Percentiles rank a stretch among this genome's conserved stretches.
Evolutionary conservation across 2,113 vertebrate species (phyloP).

Genomic region (Calcarius ornatus): DNA sequence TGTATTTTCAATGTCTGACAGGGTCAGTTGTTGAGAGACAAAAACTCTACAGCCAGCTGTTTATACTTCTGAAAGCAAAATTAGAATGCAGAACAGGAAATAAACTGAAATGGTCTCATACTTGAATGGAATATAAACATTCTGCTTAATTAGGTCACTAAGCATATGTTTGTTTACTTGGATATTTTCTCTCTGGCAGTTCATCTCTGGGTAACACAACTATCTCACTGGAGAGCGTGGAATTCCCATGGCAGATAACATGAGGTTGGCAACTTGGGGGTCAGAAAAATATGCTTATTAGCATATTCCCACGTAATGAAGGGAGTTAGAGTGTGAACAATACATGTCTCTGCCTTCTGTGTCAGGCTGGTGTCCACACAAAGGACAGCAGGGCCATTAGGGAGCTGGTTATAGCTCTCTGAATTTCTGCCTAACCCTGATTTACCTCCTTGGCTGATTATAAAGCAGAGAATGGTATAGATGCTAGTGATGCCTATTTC

Average conservation of each 20-base stretch:
- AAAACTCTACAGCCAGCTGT: constrained; percentile 12
- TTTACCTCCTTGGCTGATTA: background rate
- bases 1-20: background rate
- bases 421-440: background rate
- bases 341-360: background rate
- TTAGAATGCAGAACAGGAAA: constrained; percentile 51
- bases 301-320: background rate
- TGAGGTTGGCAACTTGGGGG: background rate
- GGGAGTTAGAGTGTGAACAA: background rate
- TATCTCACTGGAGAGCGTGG: background rate
- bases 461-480: background rate
- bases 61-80: constrained; percentile 28
- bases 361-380: background rate
- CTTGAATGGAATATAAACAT: constrained; percentile 48
- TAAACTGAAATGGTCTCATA: constrained; percentile 41
- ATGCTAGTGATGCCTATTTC: background rate
- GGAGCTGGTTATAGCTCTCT: background rate
- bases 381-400: background rate
- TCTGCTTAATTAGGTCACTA: constrained; percentile 62
- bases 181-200: constrained; percentile 42
- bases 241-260: constrained; percentile 25
- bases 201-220: constrained; percentile 23
- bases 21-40: background rate
- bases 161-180: constrained; percentile 52
- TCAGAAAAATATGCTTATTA: background rate